Conservation (phyloP, 1,140 invertebrate genomes). For the Pachypeltis micranthus region DNA sequence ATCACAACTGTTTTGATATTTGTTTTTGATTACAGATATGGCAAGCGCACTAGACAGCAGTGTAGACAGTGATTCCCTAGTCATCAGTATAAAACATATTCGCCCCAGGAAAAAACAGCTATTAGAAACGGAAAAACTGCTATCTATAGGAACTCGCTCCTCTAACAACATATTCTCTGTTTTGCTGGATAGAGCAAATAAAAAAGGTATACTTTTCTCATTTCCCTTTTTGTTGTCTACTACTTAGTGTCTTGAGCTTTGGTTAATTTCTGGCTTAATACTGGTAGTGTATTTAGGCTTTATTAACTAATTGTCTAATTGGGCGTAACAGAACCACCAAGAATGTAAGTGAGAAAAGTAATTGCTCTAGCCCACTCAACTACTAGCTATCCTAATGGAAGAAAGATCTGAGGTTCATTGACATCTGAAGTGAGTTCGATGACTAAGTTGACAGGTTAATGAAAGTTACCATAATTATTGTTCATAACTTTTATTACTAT, state of each 20-base stretch:
- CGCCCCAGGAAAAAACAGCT: conserved; percentile 41
- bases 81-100: conserved; percentile 47
- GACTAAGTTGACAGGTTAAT: no score
- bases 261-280: neutral
- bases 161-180: conserved; percentile 50
- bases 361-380: no score
- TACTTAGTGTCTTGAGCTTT: no score
- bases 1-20: neutral
- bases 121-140: conserved; percentile 44
- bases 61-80: conserved; percentile 45
- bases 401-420: no score
- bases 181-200: conserved; percentile 48
- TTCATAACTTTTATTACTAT: no score
- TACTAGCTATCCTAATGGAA: no score
- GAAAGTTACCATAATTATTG: no score
- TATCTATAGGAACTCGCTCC: conserved; percentile 49
- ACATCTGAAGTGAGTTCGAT: no score
- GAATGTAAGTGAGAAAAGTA: no score
- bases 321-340: no score
- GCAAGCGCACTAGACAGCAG: conserved; percentile 43
- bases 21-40: conserved; percentile 38
- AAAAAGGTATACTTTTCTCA: conserved; percentile 49
- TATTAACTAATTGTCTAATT: no score
- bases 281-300: conserved; percentile 13
- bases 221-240: no score